phyloP scores from a whole-genome alignment of 2,113 vertebrate species.

The Dasyurus viverrinus region DNA sequence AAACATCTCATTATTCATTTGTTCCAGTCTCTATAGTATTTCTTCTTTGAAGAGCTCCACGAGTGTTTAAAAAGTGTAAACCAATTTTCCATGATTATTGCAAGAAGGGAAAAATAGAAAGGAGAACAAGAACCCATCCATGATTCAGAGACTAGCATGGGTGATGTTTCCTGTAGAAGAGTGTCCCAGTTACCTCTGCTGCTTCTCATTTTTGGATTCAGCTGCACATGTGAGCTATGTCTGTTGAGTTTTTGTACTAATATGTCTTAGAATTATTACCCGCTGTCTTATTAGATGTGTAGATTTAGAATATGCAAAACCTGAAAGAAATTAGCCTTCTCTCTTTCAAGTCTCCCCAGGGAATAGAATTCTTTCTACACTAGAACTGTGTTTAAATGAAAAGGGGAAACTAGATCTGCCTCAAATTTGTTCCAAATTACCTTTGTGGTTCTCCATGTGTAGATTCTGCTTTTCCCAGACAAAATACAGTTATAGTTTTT shows the following conservation, averaged over 20 bases:
- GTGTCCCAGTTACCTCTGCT: background rate
- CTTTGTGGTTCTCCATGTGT: background rate
- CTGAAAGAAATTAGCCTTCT: constrained; percentile 24
- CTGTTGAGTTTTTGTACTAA: constrained; percentile 49
- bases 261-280: constrained; percentile 60
- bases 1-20: background rate
- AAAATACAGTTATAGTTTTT: constrained; percentile 17
- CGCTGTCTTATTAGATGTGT: constrained; percentile 57
- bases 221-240: constrained; percentile 18
- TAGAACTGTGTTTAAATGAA: background rate
- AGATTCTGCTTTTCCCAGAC: background rate
- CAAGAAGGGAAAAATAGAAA: background rate
- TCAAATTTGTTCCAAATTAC: background rate
- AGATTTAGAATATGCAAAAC: constrained; percentile 60
- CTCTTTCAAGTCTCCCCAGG: constrained; percentile 33
- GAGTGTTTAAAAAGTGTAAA: background rate
- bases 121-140: background rate
- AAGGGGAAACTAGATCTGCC: background rate
- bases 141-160: background rate
- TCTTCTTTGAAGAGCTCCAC: constrained; percentile 17
- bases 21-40: background rate
- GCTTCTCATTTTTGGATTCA: constrained; percentile 11
- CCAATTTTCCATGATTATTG: background rate
- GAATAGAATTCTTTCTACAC: background rate
- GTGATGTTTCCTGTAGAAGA: background rate